Evolutionary conservation across 2,113 vertebrate species (phyloP).

Genomic region (Gymnarchus niloticus): DNA sequence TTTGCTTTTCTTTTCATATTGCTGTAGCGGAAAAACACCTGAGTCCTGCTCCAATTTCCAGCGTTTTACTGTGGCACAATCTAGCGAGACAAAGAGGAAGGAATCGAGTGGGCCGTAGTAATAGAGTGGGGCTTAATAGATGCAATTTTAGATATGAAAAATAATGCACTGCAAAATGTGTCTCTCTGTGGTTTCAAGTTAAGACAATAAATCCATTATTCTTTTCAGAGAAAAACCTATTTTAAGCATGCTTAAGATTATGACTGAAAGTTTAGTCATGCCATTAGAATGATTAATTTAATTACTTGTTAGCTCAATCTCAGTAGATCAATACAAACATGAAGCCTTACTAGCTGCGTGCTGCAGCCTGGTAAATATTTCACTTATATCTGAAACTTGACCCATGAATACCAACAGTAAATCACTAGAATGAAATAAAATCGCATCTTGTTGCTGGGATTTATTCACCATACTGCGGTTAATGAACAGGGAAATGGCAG

Average conservation of each 20-base stretch:
- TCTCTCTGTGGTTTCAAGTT: neutral
- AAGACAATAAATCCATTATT: neutral
- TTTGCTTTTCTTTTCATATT: neutral
- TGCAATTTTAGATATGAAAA: neutral
- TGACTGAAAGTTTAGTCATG: neutral
- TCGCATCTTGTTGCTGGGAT: neutral
- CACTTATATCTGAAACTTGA: neutral
- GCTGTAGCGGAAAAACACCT: neutral
- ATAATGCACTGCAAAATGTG: neutral
- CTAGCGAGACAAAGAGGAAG: neutral
- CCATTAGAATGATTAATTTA: slow-evolving; percentile 5
- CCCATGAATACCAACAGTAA: neutral
- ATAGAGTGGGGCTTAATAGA: neutral
- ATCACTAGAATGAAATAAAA: neutral
- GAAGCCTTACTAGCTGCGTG: neutral
- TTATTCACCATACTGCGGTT: neutral
- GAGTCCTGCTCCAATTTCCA: neutral
- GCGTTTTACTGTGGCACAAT: neutral
- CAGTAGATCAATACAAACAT: neutral
- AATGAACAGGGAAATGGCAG: neutral
- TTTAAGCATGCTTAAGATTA: slow-evolving; percentile 6
- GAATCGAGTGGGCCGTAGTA: neutral
- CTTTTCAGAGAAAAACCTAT: neutral
- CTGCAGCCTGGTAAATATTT: slow-evolving; percentile 1
- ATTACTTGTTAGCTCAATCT: slow-evolving; percentile 6